Evolutionary conservation across 2,888 invertebrate genomes (phyloP), one percentile per base, ranked within the genome.

Genomic region (Thysanoteuthis rhombus): DNA sequence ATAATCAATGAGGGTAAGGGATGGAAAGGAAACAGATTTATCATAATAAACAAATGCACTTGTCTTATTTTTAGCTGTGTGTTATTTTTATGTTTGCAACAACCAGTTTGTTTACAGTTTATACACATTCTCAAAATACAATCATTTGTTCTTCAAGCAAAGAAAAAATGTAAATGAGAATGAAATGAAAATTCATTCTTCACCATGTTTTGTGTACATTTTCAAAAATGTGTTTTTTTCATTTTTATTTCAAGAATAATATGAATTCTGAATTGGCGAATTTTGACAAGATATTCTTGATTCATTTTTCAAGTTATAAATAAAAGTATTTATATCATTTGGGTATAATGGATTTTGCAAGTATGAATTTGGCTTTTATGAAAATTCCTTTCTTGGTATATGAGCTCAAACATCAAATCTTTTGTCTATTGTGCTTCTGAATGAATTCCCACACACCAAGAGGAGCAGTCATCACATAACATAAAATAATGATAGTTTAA

Each of bases 31-130:
- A 75, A 75, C 75, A 75, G n/a, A 75, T 75, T 75, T n/a, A 75
- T 75, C 75, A 75, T 75, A 36, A 75, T 75, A 75, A 75, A 75
- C 36, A 75, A 75, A 75, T 75, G 75, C 75, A n/a, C n/a, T 75
- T 75, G n/a, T 75, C 75, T 75, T 75, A 75, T 75, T 75, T 75
- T n/a, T 75, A 75, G n/a, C 10, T 75, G 75, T 75, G n/a, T n/a
- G n/a, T 75, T 75, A 75, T 75, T n/a, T 75, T 75, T 75, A 75
- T 75, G n/a, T 75, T 75, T 75, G n/a, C n/a, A 75, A 75, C 75
- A 75, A 75, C 75, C 75, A n/a, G 10, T 75, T 75, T 75, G n/a
- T 75, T 75, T 75, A 75, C 36, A 75, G 75, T n/a, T 75, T n/a
- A 75, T 75, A 36, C 75, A 75, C n/a, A 75, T n/a, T 75, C 75